Evolutionary conservation across 2,797 vertebrate species (phyloP).

Genomic region (Calcarius lapponicus): DNA sequence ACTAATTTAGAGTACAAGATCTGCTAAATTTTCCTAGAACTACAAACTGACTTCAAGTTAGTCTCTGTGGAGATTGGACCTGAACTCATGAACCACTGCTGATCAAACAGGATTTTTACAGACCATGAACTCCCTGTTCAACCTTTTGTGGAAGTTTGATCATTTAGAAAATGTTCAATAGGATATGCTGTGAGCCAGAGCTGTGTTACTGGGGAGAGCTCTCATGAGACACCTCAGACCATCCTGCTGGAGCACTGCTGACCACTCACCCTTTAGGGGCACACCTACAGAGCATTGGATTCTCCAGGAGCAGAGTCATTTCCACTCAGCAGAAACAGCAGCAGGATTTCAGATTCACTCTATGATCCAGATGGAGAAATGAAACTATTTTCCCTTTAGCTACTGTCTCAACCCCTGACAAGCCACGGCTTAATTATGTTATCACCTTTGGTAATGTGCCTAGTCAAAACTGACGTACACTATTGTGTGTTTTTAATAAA

Average conservation of each 20-base stretch:
- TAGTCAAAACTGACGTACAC: neutral
- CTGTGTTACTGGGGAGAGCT: neutral
- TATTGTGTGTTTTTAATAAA: constrained; percentile 10
- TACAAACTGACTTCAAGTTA: neutral
- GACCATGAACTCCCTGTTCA: neutral
- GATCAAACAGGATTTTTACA: neutral
- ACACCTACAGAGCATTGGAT: neutral
- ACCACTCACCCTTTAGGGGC: neutral
- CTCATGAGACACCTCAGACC: neutral
- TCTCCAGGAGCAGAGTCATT: neutral
- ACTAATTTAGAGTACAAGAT: neutral
- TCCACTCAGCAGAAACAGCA: neutral
- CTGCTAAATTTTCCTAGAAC: neutral
- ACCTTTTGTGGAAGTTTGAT: neutral
- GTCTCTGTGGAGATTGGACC: neutral
- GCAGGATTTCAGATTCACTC: neutral
- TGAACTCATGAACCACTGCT: neutral
- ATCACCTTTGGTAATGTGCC: neutral
- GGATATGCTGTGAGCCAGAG: neutral
- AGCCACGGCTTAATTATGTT: constrained; percentile 2
- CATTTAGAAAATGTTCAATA: neutral
- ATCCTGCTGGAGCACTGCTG: neutral
- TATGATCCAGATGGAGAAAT: neutral
- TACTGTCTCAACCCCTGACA: neutral
- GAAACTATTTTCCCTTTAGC: neutral